Base-by-base conservation (phyloP, 2,888 invertebrate genomes). In the Pachycephus smyrnensis region DNA sequence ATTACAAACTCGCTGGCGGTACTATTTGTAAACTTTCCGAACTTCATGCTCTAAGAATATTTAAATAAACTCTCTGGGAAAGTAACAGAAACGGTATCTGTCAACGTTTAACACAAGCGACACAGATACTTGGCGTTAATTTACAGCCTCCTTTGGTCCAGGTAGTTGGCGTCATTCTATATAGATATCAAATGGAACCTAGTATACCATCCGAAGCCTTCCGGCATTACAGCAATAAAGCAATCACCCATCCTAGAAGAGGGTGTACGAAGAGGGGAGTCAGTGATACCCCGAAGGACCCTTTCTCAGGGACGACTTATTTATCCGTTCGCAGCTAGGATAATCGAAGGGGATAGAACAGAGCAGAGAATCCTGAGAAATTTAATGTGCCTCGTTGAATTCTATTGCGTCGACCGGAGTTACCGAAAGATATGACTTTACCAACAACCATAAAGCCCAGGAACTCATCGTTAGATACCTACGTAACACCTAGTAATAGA, bases 341-440 rank as follows among this genome's bases (percentile, higher is more conserved):
- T 71, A 71, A 71, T 71, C 71, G 71, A 71, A 71, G 71, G 55
- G 71, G 71, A 71, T 71, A 23, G 71, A 71, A 31, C 71, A 23
- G 71, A 31, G 12, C 9, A 12, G 71, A 32, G 15, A 68, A 75
- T 69, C 74, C 75, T 73, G 76, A 75, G 75, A 78, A 78, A 75
- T 78, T 76, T 78, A 78, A 78, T 78, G 75, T 78, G 73, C 55
- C 33, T 75, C 77, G 77, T 74, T 77, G 73, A 75, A 77, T 77
- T 77, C 75, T 77, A 77, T 40, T 68, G 77, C 75, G 79, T 36
- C 73, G n/a, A 77, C 15, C 75, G 75, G 37, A 68, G 69, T 75
- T 75, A 71, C 76, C 76, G 75, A 73, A 78, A 78, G 78, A 78
- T 76, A 78, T 73, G 76, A 76, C 78, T 78, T 78, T 73, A 73